Percentiles rank a stretch among this genome's conserved stretches.
Conservation (phyloP, 2,888 invertebrate genomes). For the Cacoxenus indagator region DNA sequence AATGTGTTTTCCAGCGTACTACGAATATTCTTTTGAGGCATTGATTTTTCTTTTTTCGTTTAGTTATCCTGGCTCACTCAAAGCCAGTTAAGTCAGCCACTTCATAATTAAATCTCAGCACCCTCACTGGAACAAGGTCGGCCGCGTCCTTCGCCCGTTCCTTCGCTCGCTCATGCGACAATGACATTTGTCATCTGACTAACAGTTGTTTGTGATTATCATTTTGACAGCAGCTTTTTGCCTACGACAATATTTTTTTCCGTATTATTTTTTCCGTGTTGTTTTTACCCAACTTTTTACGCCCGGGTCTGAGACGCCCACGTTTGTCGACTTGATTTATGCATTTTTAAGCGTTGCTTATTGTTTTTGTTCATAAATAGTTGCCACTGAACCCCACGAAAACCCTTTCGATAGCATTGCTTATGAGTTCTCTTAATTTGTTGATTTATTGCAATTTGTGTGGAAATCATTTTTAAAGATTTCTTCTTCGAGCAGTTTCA, state of each 20-base stretch:
- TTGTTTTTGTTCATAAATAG: conserved; percentile 63
- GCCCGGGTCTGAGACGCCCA: background rate
- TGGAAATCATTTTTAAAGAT: conserved; percentile 35
- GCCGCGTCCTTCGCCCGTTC: background rate
- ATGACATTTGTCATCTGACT: conserved; percentile 60
- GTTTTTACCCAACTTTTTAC: conserved; percentile 48
- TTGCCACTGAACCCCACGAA: background rate
- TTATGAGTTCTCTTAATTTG: conserved; percentile 48
- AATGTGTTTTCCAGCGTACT: conserved; percentile 62
- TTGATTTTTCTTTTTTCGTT: conserved; percentile 28
- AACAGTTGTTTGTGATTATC: conserved; percentile 69
- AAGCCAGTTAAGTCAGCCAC: no score
- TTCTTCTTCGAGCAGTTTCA: background rate
- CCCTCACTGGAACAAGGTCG: background rate
- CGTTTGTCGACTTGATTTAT: conserved; percentile 59
- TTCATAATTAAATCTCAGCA: conserved; percentile 17
- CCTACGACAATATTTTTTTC: no score
- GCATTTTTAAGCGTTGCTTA: conserved; percentile 68
- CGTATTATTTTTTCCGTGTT: conserved; percentile 17
- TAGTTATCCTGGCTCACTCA: no score
- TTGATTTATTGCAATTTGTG: conserved; percentile 53
- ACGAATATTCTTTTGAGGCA: background rate
- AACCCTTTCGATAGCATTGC: background rate
- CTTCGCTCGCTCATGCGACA: conserved; percentile 18
- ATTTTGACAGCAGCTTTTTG: conserved; percentile 56